phyloP scores from a whole-genome alignment of 2,888 invertebrate species.

The Hermodice carunculata region DNA sequence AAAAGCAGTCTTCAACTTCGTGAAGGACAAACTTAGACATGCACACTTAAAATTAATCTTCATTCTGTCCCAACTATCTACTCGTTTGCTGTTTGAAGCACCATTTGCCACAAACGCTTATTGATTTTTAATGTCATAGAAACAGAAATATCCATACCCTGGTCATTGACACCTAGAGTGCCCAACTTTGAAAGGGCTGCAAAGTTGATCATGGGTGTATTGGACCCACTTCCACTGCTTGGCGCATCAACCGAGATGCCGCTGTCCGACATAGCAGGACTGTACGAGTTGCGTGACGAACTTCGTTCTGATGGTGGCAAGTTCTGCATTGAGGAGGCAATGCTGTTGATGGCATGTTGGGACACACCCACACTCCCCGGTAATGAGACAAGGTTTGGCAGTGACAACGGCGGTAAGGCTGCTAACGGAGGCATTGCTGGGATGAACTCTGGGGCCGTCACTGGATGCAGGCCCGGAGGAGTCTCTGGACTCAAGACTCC shows the following conservation, averaged over 20 bases:
- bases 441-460: constrained; percentile 45
- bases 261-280: constrained; percentile 69
- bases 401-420: constrained; percentile 31
- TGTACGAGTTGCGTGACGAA: constrained; percentile 64
- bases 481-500: constrained; percentile 57
- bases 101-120: too few species aligned
- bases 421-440: constrained; percentile 28
- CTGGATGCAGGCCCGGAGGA: constrained; percentile 42
- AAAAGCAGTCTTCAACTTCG: too few species aligned
- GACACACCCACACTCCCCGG: constrained; percentile 14
- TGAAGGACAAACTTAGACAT: too few species aligned
- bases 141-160: constrained; percentile 67
- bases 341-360: constrained; percentile 32
- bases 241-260: constrained; percentile 68
- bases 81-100: too few species aligned
- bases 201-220: constrained; percentile 82
- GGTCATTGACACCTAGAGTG: constrained; percentile 71
- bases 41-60: too few species aligned
- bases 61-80: too few species aligned
- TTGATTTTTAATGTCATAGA: too few species aligned
- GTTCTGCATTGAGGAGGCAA: constrained; percentile 32
- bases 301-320: constrained; percentile 42
- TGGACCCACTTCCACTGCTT: constrained; percentile 60
- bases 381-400: constrained; percentile 32
- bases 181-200: constrained; percentile 91